Evolutionary conservation across 2,888 invertebrate species (phyloP), one percentile per base, ranked within the genome.

Genomic region (Byasa hedistus): DNA sequence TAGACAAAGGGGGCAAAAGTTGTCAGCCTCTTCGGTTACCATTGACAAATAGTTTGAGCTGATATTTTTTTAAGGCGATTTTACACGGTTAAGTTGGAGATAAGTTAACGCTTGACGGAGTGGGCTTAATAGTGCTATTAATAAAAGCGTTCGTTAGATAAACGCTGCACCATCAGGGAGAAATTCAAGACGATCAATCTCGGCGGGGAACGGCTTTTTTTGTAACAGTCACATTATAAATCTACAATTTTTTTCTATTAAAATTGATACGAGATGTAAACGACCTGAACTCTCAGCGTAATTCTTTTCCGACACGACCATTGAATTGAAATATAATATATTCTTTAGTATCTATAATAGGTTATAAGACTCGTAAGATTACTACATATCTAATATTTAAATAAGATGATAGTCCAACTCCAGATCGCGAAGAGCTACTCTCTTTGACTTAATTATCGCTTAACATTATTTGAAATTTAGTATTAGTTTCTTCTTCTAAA

Each of bases 61-160:
- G 67, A 60, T 67, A 64, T 60, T 57, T 80, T n/a, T 76, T 79
- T 75, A 69, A 74, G 76, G 71, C 75, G 74, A 80, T 81, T 81
- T 75, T 78, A 81, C 80, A 79, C 77, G 79, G 78, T 74, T 72
- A 73, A 65, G 61, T 69, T 69, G 68, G 66, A 80, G 85, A 82
- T 84, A 83, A 79, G 73, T 79, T 73, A 69, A 65, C 67, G 75
- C 73, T 77, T 78, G 83, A 84, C 75, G 77, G 80, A 82, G 81
- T 77, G 74, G 64, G 66, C 69, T 73, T 86, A 86, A 86, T 84
- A 78, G 78, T 70, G 69, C 79, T 73, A 86, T 86, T 85, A 83
- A 85, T 84, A 79, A 71, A 68, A 73, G 78, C 80, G 78, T 74
- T 61, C 44, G 68, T 69, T 69, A 80, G 81, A 84, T 81, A 79